Percentiles rank a stretch among this genome's conserved stretches.
Evolutionary conservation across 92 coral and sea anemone genomes (phyloP).

Genomic region (Paramuricea clavata): DNA sequence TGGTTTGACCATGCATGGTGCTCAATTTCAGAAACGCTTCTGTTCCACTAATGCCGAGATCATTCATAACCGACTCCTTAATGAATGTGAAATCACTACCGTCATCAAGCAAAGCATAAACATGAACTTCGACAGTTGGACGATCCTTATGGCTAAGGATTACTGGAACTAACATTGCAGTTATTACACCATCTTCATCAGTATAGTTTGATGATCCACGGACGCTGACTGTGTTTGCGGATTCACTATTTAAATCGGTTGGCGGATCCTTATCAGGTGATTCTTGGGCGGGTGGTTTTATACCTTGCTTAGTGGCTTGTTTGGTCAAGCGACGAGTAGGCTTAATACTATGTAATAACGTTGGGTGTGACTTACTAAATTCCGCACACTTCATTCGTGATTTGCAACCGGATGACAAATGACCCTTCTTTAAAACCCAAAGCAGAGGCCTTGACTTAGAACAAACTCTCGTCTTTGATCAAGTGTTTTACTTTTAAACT

Average conservation of each 20-base stretch:
- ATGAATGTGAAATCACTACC: conserved; percentile 27
- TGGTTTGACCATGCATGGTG: conserved; percentile 52
- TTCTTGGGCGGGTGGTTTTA: neutral
- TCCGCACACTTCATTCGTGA: conserved; percentile 57
- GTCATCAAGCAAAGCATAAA: conserved; percentile 24
- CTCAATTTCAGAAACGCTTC: conserved; percentile 14
- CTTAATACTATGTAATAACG: conserved; percentile 69
- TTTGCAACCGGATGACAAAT: conserved; percentile 62
- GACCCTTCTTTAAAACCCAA: conserved; percentile 61
- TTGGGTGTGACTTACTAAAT: conserved; percentile 75
- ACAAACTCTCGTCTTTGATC: conserved; percentile 58
- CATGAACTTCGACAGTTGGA: conserved; percentile 13
- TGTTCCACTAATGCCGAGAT: conserved; percentile 14
- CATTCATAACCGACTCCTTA: neutral
- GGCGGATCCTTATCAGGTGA: neutral
- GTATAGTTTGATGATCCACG: neutral
- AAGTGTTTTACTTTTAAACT: conserved; percentile 43
- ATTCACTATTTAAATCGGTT: neutral
- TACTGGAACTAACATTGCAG: conserved; percentile 38
- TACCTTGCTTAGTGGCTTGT: neutral
- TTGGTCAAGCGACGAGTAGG: neutral
- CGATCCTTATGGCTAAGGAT: conserved; percentile 13
- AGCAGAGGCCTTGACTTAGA: conserved; percentile 64
- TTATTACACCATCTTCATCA: neutral
- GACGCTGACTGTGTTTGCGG: neutral